Conservation (phyloP, 2,797 vertebrate species). For the Trichosurus vulpecula region DNA sequence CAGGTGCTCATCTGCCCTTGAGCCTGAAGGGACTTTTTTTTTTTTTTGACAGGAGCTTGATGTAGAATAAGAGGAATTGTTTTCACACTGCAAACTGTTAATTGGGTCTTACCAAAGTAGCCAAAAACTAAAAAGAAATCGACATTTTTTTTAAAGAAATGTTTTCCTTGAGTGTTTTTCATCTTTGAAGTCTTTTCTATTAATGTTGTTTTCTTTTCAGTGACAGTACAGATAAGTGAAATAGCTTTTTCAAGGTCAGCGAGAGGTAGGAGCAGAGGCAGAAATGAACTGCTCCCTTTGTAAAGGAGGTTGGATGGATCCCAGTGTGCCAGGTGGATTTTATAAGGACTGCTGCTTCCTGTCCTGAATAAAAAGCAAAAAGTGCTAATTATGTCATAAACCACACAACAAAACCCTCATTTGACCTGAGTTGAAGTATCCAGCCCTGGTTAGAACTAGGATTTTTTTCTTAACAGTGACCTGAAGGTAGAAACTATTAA, state of each 20-base stretch:
- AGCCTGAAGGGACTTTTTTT: conserved; percentile 21
- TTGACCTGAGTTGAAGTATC: not conserved
- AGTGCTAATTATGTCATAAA: not conserved
- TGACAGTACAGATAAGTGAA: not conserved
- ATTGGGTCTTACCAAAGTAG: conserved; percentile 21
- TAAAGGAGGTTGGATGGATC: not conserved
- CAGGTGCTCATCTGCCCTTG: conserved; percentile 18
- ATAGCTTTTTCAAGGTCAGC: not conserved
- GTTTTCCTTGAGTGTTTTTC: conserved; percentile 39
- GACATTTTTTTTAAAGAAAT: conserved; percentile 2
- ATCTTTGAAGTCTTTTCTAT: conserved; percentile 28
- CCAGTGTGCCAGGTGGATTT: not conserved
- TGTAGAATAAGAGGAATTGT: conserved; percentile 28
- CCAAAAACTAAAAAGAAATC: conserved; percentile 26
- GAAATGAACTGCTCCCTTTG: not conserved
- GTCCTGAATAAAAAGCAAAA: conserved; percentile 19
- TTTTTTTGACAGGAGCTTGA: conserved; percentile 46
- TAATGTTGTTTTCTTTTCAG: conserved; percentile 48
- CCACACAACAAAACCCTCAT: conserved; percentile 1
- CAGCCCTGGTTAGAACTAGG: not conserved
- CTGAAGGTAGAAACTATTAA: not conserved
- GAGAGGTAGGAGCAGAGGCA: not conserved
- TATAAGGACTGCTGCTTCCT: not conserved
- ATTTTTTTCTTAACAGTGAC: not conserved
- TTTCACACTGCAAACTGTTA: conserved; percentile 1